These are phyloP conservation scores for Apistogramma diplotaenia DNA, from an alignment of 2,113 vertebrate genomes.

Conservation along the genomic window DNA sequence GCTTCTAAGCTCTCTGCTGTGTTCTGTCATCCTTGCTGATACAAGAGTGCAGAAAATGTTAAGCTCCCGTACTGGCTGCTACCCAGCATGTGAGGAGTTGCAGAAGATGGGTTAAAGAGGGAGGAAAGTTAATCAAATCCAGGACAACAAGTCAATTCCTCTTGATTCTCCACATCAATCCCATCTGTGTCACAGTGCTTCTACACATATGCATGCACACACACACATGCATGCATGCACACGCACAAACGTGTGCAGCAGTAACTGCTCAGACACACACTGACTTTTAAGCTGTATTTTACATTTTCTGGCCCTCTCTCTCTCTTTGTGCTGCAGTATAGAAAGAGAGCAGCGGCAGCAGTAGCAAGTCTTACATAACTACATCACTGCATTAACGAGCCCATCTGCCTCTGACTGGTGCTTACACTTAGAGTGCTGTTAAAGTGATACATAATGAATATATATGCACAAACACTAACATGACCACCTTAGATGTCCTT, in stretches of 20 bases:
- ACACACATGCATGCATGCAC: background rate
- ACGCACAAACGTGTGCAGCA: background rate
- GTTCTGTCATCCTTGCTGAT: background rate
- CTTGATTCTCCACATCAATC: conserved; percentile 55
- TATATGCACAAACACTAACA: background rate
- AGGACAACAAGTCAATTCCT: conserved; percentile 65
- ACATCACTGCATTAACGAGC: conserved; percentile 71
- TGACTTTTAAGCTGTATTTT: background rate
- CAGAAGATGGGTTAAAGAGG: conserved; percentile 61
- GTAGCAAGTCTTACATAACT: conserved; percentile 69
- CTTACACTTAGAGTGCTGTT: conserved; percentile 34
- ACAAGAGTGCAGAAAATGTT: conserved; percentile 27
- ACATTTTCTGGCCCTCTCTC: conserved; percentile 9
- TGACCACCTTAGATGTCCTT: background rate
- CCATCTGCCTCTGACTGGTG: conserved; percentile 68
- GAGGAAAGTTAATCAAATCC: conserved; percentile 61
- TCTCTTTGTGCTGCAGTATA: conserved; percentile 48
- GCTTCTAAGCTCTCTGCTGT: background rate
- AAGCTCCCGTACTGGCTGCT: conserved; percentile 26
- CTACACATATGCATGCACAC: background rate
- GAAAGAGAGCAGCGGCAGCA: conserved; percentile 51
- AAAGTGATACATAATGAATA: conserved; percentile 18
- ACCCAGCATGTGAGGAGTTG: conserved; percentile 41
- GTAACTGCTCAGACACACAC: background rate
- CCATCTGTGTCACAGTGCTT: conserved; percentile 13